Evolutionary conservation across 2,888 invertebrate genomes (phyloP), one percentile per base, ranked within the genome.

Genomic region (Megaustenia siamemsis): DNA sequence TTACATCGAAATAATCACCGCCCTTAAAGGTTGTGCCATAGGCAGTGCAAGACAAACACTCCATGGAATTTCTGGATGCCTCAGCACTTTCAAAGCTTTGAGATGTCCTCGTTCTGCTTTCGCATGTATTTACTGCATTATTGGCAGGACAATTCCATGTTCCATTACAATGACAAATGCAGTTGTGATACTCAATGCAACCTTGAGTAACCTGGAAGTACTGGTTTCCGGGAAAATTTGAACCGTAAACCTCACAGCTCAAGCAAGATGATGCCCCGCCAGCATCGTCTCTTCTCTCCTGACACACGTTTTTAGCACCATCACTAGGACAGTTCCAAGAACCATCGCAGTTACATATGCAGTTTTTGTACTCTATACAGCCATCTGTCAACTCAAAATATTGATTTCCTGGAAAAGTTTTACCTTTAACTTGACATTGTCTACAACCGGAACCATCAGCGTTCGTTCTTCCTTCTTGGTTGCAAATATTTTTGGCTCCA

Each of bases 131-230:
- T 21, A 28, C 49, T 18, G 73, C 49, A 5, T 45, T 49, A 73
- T 73, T 68, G 0, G 87, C 86, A 0, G 91, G 89, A 71, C 92
- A 92, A 18, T 88, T 88, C 90, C 89, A 73, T 15, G 71, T n/a
- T 12, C 71, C 71, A 28, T 73, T 49, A 49, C 73, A 73, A 21
- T 32, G 21, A 32, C 73, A 73, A 4, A 73, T 35, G 35, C 73
- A 73, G 45, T 73, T 49, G 10, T 2, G 21, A 28, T 73, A 73
- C 12, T 73, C 71, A n/a, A 45, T 1, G 28, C 73, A 73, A 21
- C 21, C 28, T 21, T 49, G 45, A 21, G 35, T 76, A 18, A 63
- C 45, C 1, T 79, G 28, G 35, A 66, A 68, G 18, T 53, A 49
- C 6, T 45, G 24, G 15, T 66, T 79, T 1, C 45, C 45, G 6